Conservation (phyloP, 1,140 invertebrate genomes). For the Pseudomyrmex cubaensis region DNA sequence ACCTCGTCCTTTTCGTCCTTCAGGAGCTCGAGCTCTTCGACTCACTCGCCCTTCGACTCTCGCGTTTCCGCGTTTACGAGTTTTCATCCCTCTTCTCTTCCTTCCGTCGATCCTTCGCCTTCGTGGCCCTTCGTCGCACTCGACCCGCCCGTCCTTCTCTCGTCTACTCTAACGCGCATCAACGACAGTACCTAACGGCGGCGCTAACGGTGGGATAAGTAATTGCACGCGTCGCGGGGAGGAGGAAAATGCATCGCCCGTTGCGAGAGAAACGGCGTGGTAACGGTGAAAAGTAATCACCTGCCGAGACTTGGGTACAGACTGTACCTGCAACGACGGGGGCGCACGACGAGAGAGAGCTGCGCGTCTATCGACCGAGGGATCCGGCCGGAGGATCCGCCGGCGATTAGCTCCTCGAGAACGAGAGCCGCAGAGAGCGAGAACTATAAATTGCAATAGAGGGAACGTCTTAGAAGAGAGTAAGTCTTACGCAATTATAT, state of each 20-base stretch:
- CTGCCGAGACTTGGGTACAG: conserved; percentile 26
- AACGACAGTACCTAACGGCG: conserved; percentile 56
- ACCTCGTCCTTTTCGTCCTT: conserved; percentile 39
- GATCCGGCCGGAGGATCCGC: conserved; percentile 28
- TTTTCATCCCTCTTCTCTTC: conserved; percentile 45
- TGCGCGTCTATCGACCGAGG: conserved; percentile 46
- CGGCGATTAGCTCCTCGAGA: conserved; percentile 63
- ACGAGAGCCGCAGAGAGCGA: conserved; percentile 27
- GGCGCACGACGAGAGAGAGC: conserved; percentile 5
- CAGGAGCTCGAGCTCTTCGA: not conserved
- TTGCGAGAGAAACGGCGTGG: conserved; percentile 58
- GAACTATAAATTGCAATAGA: conserved; percentile 68
- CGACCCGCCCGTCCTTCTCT: conserved; percentile 16
- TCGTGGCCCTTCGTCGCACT: conserved; percentile 5
- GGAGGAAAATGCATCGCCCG: conserved; percentile 60
- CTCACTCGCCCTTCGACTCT: not conserved
- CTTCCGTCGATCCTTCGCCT: conserved; percentile 46
- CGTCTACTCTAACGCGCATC: conserved; percentile 48
- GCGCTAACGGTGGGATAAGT: conserved; percentile 63
- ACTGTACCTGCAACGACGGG: conserved; percentile 18
- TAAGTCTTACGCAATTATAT: conserved; percentile 59
- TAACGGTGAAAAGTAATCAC: conserved; percentile 66
- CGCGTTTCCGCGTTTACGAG: conserved; percentile 51
- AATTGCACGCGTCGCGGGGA: conserved; percentile 61
- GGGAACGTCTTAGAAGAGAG: not conserved